A percentile compares a stretch with the other conserved stretches of the same genome.
phyloP scores from a whole-genome alignment of 2,113 vertebrate species.

The Onychostoma macrolepis region DNA sequence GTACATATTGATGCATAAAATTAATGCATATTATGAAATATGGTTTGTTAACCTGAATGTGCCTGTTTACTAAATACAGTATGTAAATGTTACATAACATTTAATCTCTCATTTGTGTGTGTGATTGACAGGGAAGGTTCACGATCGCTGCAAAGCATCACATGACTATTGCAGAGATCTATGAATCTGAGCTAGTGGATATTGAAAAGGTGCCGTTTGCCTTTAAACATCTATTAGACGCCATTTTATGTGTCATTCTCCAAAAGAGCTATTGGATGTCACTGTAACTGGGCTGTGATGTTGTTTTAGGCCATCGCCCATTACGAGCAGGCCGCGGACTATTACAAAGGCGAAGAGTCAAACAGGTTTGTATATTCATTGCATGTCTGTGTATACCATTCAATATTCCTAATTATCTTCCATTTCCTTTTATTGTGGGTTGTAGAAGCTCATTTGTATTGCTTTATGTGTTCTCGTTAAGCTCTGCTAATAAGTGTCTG shows the following conservation, averaged over 20 bases:
- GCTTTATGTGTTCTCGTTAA: conserved; percentile 54
- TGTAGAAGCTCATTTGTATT: conserved; percentile 7
- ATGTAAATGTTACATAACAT: not conserved
- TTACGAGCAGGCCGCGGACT: conserved; percentile 98
- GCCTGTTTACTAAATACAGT: not conserved
- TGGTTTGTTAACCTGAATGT: conserved; percentile 32
- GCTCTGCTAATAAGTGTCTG: conserved; percentile 97
- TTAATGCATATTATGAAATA: not conserved
- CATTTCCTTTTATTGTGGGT: not conserved
- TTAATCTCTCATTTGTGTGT: not conserved
- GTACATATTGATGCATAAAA: not conserved
- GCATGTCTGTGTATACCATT: not conserved
- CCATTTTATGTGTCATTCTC: not conserved
- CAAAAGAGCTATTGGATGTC: not conserved
- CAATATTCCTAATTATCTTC: not conserved
- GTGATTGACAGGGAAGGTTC: conserved; percentile 85
- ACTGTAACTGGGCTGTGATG: not conserved
- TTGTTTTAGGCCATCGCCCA: conserved; percentile 89
- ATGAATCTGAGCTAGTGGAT: conserved; percentile 95
- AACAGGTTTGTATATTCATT: conserved; percentile 82
- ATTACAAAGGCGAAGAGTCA: conserved; percentile 98
- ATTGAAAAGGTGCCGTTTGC: conserved; percentile 88
- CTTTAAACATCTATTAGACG: not conserved
- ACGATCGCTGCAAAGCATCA: conserved; percentile 98
- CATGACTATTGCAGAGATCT: conserved; percentile 98